Evolutionary conservation across 23 tunicate genomes (phyloP).

Genomic region (Oikopleura dioica): DNA sequence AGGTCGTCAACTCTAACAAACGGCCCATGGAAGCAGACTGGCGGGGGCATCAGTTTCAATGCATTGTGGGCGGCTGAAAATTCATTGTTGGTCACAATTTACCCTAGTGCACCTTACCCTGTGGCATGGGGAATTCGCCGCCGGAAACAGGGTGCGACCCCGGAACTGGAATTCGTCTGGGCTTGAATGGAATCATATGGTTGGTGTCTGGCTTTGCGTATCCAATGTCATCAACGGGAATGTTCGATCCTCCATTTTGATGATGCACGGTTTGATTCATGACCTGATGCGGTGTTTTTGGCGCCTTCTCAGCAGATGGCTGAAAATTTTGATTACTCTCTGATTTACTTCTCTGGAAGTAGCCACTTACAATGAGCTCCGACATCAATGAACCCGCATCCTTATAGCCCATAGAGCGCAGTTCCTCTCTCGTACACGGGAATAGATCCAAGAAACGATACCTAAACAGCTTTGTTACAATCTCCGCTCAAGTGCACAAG

Average conservation of each 20-base stretch:
- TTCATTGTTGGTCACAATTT: too few relatives aligned
- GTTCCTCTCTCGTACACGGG: slow-evolving; percentile 59
- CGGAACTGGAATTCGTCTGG: slow-evolving; percentile 40
- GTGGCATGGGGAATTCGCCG: slow-evolving; percentile 72
- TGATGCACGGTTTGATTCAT: too few relatives aligned
- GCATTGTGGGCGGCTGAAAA: too few relatives aligned
- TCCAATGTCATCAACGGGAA: slow-evolving; percentile 48
- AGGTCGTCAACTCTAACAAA: slow-evolving; percentile 59
- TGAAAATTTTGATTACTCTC: too few relatives aligned
- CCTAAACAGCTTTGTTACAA: too few relatives aligned
- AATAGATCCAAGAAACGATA: slow-evolving; percentile 62
- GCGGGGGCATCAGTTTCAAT: slow-evolving; percentile 66
- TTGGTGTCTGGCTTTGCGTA: slow-evolving; percentile 36
- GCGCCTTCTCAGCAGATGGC: too few relatives aligned
- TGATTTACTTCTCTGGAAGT: too few relatives aligned
- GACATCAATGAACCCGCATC: slow-evolving; percentile 7
- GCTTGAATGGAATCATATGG: slow-evolving; percentile 77
- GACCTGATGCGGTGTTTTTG: too few relatives aligned
- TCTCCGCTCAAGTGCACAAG: too few relatives aligned
- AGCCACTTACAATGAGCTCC: neutral
- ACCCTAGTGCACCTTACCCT: slow-evolving; percentile 22
- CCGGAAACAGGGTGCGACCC: slow-evolving; percentile 70
- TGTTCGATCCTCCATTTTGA: too few relatives aligned
- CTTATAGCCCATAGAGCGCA: slow-evolving; percentile 63
- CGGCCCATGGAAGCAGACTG: slow-evolving; percentile 45